Percentiles rank a stretch among this genome's conserved stretches.
These are phyloP conservation scores for Perognathus longimembris DNA, from an alignment of 2,113 vertebrate genomes.

Conservation along the genomic window DNA sequence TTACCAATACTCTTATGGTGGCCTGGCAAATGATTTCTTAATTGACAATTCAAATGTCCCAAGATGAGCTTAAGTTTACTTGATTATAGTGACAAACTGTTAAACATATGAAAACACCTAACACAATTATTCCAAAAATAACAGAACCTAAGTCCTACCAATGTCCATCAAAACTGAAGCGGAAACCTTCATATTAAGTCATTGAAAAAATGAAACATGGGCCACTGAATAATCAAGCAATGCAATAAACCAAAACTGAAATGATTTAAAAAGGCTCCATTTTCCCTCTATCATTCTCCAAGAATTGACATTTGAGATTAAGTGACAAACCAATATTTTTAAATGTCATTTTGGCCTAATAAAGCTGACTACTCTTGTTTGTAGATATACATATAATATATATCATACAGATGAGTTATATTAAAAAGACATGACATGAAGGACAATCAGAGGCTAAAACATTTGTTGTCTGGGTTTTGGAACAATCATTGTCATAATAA, in stretches of 20 bases:
- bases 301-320: neutral
- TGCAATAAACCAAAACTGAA: neutral
- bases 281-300: neutral
- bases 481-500: neutral
- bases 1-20: conserved; percentile 51
- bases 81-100: conserved; percentile 25
- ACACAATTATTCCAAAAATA: neutral
- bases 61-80: conserved; percentile 29
- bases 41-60: conserved; percentile 17
- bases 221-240: neutral
- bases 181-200: neutral
- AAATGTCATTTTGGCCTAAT: neutral
- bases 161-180: neutral
- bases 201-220: neutral
- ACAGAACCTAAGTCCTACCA: neutral
- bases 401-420: neutral
- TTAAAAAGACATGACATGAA: neutral
- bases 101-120: neutral
- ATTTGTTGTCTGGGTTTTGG: neutral
- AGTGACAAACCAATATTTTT: neutral
- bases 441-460: neutral
- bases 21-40: conserved; percentile 46
- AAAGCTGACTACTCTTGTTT: conserved; percentile 45
- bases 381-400: neutral
- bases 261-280: neutral